phyloP scores from a whole-genome alignment of 1,140 invertebrate species.

The Cephus cinctus region DNA sequence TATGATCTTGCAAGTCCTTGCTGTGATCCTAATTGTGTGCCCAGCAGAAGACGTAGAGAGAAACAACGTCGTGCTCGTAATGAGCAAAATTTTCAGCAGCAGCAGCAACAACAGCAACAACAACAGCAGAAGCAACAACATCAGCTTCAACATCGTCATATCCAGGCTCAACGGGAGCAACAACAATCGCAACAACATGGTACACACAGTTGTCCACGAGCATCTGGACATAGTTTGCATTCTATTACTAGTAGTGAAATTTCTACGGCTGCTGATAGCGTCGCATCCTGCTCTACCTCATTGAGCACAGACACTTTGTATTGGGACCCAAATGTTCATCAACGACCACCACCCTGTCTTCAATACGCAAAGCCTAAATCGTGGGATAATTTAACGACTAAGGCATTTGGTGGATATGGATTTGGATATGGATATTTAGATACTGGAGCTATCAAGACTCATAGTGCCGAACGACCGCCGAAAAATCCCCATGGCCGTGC shows the following conservation, averaged over 20 bases:
- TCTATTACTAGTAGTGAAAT: conserved; percentile 76
- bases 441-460: conserved; percentile 60
- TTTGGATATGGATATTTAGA: conserved; percentile 82
- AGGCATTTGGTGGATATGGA: conserved; percentile 78
- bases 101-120: conserved; percentile 25
- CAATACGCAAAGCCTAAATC: conserved; percentile 78
- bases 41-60: conserved; percentile 64
- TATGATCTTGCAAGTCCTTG: conserved; percentile 82
- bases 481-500: conserved; percentile 49
- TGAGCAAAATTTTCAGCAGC: conserved; percentile 37
- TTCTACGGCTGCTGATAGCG: conserved; percentile 62
- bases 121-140: conserved; percentile 29
- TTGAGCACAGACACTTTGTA: conserved; percentile 81
- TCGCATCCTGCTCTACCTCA: conserved; percentile 77
- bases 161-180: conserved; percentile 48
- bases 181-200: conserved; percentile 28
- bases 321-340: conserved; percentile 68
- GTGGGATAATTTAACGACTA: conserved; percentile 83
- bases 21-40: conserved; percentile 80
- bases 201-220: conserved; percentile 43
- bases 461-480: conserved; percentile 54
- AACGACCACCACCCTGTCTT: conserved; percentile 56
- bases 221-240: conserved; percentile 76
- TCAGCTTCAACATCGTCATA: conserved; percentile 32
- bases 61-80: conserved; percentile 42